Base-by-base conservation (phyloP, 2,113 vertebrate species). In the Prochilodus magdalenae region DNA sequence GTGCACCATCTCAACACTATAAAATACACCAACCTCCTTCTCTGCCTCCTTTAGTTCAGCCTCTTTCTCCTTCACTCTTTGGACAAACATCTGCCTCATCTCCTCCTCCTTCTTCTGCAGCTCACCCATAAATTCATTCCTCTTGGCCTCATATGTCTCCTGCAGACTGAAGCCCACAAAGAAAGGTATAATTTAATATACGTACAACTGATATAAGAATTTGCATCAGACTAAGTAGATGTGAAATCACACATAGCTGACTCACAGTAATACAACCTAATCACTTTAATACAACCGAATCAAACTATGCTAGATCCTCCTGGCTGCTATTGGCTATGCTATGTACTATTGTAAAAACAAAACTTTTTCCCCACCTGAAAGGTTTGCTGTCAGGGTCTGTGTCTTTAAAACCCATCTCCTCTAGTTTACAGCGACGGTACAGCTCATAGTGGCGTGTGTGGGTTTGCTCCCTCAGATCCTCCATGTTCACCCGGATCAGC, bases 401-500 rank as follows among this genome's bases (percentile, higher is more conserved):
- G 92, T 99, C 98, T 89, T 99, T 97, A 80, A 99, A 99, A 47
- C 98, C 98, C 98, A 99, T 99, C 93, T 99, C 98, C 86, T 99
- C 98, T 88, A 99, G 94, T 75, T 99, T 99, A 89, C 98, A 99
- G 72, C 98, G 95, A 65, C 98, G 95, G 85, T 99, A 99, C 22
- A 99, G 94, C 91, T 99, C 98, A 2, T 99, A 99, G 88, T 99
- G 98, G 33, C 96, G 96, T 0, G 97, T 95, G 87, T 99, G 98
- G 0, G 98, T 99, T 92, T 99, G 97, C 88, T 99, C 98, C 3
- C 98, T 95, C 18, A 99, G 94, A 91, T 99, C 98, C 88, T 99
- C 97, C 98, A 99, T 99, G 93, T 99, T 99, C 83, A 99, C 96
- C 0, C 97, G 94, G 89, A 99, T 97, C 89, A 99, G 93, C 97